Base-by-base conservation (phyloP, 2,797 vertebrate species). In the Karalla daura region DNA sequence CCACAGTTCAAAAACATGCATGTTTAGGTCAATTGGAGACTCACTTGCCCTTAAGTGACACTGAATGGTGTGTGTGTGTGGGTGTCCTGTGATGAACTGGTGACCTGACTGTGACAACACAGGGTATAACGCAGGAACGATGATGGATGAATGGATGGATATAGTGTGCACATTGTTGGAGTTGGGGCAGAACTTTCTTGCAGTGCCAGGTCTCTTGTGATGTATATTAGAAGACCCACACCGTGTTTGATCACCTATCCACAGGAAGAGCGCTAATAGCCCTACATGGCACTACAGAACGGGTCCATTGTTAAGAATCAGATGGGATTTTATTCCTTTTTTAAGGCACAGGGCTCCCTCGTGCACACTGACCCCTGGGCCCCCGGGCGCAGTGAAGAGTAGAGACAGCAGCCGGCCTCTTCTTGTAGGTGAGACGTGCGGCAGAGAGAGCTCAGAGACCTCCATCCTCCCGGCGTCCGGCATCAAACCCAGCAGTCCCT, bases 401-500 rank as follows among this genome's bases (percentile, higher is more conserved):
- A 50, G 41, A 74, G 63, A 46, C 74, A 50, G 68, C 63, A 64
- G 59, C 61, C 46, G 45, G 46, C 47, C 44, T 55, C 25, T 10
- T 41, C 55, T 40, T 63, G 69, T 20, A 62, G 70, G 56, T 28
- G 53, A 49, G 28, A 55, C 56, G 52, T 55, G 47, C n/a, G 27
- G 68, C 60, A 46, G 63, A 64, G 41, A 15, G 67, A 68, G 27
- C 45, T 18, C 41, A 47, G 66, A 37, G 8, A 71, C 70, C 66
- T 37, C 45, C 36, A 27, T 71, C 60, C 64, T 67, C 33, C 45
- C 2, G 0, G 23, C n/a, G 25, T 44, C 11, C 6, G 69, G 60
- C 55, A 64, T 49, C 47, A 63, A 67, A 68, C 69, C 63, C 76
- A 75, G 75, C 70, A 41, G 63, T 33, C 54, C 52, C 67, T 63